Evolutionary conservation across 2,888 invertebrate genomes (phyloP).

Genomic region (Zootermopsis nevadensis): DNA sequence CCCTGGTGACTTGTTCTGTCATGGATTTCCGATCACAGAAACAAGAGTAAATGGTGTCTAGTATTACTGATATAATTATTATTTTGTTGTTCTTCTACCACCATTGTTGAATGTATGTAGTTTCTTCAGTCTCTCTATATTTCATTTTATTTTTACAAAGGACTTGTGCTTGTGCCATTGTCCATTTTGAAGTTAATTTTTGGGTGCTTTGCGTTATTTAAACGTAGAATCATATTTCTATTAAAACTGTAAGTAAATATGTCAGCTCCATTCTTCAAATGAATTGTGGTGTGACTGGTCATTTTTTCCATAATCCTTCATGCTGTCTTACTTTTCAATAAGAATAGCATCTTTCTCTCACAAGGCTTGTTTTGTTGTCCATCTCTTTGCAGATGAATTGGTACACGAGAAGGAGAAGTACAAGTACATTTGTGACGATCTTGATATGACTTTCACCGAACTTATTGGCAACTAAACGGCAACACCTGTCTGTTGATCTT

Average conservation of each 20-base stretch:
- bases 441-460: conserved; percentile 80
- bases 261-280: neutral
- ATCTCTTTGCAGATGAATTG: conserved; percentile 67
- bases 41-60: conserved; percentile 10
- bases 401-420: conserved; percentile 80
- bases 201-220: neutral
- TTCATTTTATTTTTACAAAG: neutral
- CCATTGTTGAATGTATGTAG: conserved; percentile 2
- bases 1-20: neutral
- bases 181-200: neutral
- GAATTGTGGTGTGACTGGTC: conserved; percentile 31
- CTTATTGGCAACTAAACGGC: conserved; percentile 74
- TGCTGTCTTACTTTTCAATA: conserved; percentile 10
- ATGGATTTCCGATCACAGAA: neutral
- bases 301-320: conserved; percentile 10
- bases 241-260: neutral
- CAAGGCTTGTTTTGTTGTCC: conserved; percentile 50
- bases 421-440: conserved; percentile 81
- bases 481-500: conserved; percentile 16
- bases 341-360: conserved; percentile 41
- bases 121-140: neutral
- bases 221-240: neutral
- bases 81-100: neutral
- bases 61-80: conserved; percentile 10
- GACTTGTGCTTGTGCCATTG: conserved; percentile 10